Percentiles rank a stretch among this genome's conserved stretches.
phyloP scores from a whole-genome alignment of 23 tunicate genomes.

The Corella eumyota region DNA sequence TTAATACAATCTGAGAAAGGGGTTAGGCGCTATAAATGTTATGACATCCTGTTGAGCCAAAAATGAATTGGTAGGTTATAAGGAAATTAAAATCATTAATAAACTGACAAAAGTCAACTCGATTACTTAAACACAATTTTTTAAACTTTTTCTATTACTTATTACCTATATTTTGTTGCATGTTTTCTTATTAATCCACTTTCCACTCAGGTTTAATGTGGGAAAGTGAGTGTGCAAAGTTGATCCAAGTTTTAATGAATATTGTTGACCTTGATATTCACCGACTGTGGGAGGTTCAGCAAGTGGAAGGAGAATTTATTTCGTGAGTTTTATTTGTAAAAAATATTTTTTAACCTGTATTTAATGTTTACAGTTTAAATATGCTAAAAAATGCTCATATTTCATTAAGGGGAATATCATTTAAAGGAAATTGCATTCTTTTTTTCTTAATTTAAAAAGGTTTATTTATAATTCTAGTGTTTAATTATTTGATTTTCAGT shows the following conservation, averaged over 20 bases:
- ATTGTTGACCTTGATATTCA: slow-evolving; percentile 76
- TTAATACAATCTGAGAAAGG: too few relatives aligned
- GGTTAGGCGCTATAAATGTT: too few relatives aligned
- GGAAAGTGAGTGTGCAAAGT: slow-evolving; percentile 49
- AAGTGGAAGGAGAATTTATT: slow-evolving; percentile 76
- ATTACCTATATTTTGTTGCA: background rate
- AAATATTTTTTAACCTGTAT: background rate
- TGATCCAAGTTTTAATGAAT: slow-evolving; percentile 63
- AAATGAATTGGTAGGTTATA: too few relatives aligned
- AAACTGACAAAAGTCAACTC: slow-evolving; percentile 33
- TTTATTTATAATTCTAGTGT: background rate
- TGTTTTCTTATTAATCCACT: background rate
- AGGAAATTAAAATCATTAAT: too few relatives aligned
- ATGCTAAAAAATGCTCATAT: too few relatives aligned
- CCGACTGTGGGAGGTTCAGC: slow-evolving; percentile 53
- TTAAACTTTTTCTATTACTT: background rate
- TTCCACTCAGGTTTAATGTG: slow-evolving; percentile 11
- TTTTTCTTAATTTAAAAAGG: too few relatives aligned
- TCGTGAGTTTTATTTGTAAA: background rate
- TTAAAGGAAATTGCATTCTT: too few relatives aligned
- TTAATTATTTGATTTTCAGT: slow-evolving; percentile 26
- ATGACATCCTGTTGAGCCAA: too few relatives aligned
- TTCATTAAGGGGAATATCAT: too few relatives aligned
- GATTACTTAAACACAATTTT: too few relatives aligned
- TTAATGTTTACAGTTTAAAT: too few relatives aligned